Percentiles rank a stretch among this genome's conserved stretches.
These are phyloP conservation scores for Trachymyrmex septentrionalis DNA, from an alignment of 1,140 invertebrate species.

Conservation along the genomic window DNA sequence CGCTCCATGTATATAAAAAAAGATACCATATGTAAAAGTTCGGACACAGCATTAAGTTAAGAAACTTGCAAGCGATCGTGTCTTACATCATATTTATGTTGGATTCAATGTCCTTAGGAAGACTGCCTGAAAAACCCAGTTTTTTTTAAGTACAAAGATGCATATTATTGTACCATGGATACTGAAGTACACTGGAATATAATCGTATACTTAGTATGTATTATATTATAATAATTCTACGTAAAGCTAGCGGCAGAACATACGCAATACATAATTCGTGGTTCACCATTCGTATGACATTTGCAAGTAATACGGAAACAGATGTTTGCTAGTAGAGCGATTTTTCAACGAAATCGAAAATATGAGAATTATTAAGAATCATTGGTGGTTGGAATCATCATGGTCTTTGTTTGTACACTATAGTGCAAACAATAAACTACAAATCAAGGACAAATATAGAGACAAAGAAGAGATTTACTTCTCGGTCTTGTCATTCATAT, in stretches of 20 bases:
- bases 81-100: conserved; percentile 47
- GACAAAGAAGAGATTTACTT: not conserved
- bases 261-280: not conserved
- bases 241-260: not conserved
- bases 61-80: conserved; percentile 1
- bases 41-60: conserved; percentile 72
- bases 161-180: not conserved
- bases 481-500: not conserved
- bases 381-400: too few relatives aligned
- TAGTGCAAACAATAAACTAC: not conserved
- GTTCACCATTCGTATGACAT: not conserved
- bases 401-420: not conserved
- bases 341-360: not conserved
- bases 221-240: not conserved
- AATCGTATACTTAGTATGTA: conserved; percentile 3
- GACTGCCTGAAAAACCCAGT: conserved; percentile 46
- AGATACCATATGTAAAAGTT: conserved; percentile 76
- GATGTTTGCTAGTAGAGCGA: not conserved
- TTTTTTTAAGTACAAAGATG: conserved; percentile 60
- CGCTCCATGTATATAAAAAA: conserved; percentile 80
- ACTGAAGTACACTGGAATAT: not conserved
- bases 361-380: not conserved
- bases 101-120: conserved; percentile 56
- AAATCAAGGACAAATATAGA: not conserved
- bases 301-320: too few relatives aligned